These are phyloP conservation scores for Larimichthys polyactis DNA, from an alignment of 2,113 vertebrate species.

Conservation along the genomic window DNA sequence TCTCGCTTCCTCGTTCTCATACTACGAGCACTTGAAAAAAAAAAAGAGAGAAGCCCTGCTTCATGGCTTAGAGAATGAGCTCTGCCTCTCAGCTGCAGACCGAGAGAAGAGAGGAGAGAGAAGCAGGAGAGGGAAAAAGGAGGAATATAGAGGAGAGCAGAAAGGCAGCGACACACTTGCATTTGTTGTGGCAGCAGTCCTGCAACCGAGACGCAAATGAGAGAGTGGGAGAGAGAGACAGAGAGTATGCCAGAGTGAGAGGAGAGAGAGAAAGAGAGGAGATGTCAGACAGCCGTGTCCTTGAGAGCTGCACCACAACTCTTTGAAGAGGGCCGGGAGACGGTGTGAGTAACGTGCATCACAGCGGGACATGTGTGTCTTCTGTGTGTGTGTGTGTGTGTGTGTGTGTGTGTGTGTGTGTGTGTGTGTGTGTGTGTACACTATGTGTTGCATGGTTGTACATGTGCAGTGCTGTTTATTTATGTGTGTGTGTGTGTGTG, in stretches of 20 bases:
- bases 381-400: constrained; percentile 53
- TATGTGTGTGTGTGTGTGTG: constrained; percentile 55
- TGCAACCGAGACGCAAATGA: constrained; percentile 68
- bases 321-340: constrained; percentile 95
- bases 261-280: constrained; percentile 78
- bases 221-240: constrained; percentile 64
- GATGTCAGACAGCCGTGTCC: constrained; percentile 94
- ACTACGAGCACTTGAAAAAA: constrained; percentile 80
- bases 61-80: constrained; percentile 78
- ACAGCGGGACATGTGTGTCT: constrained; percentile 79
- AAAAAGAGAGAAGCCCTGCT: constrained; percentile 61
- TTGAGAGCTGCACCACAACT: constrained; percentile 99
- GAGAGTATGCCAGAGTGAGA: constrained; percentile 66
- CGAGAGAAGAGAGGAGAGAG: constrained; percentile 75
- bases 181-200: constrained; percentile 75
- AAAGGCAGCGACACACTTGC: constrained; percentile 68
- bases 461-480: constrained; percentile 54
- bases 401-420: constrained; percentile 59
- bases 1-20: constrained; percentile 65
- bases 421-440: constrained; percentile 22
- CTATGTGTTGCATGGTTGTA: constrained; percentile 54
- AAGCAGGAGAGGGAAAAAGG: constrained; percentile 22
- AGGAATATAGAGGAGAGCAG: constrained; percentile 46
- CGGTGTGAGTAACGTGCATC: constrained; percentile 94
- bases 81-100: constrained; percentile 76